phyloP scores from a whole-genome alignment of 2,797 vertebrate genomes.

The Artibeus jamaicensis region DNA sequence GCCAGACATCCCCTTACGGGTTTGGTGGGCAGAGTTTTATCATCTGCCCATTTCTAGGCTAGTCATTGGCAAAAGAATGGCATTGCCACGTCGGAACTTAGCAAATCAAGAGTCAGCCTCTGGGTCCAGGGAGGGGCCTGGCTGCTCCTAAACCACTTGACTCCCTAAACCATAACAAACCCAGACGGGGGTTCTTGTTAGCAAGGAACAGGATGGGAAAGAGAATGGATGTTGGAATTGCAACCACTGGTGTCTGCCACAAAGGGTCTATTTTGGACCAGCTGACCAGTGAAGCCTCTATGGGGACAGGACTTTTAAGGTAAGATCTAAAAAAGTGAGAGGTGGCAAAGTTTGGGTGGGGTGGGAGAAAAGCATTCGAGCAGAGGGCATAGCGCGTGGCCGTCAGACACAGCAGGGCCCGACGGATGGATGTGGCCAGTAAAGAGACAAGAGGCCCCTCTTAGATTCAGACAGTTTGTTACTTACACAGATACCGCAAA shows the following conservation, averaged over 20 bases:
- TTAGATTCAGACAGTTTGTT: background rate
- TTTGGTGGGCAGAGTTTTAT: background rate
- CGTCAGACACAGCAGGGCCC: background rate
- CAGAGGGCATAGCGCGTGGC: no score
- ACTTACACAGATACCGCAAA: background rate
- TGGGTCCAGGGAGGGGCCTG: background rate
- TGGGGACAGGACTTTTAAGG: background rate
- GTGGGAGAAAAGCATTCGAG: background rate
- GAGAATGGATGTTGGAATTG: background rate
- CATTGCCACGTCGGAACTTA: background rate
- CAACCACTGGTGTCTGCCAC: background rate
- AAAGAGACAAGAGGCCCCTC: background rate
- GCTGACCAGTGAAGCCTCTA: background rate
- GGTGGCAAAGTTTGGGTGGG: background rate
- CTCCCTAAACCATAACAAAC: background rate
- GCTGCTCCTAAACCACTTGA: background rate
- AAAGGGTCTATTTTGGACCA: background rate
- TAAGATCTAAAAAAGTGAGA: background rate
- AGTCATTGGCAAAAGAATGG: background rate
- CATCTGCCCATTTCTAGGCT: background rate
- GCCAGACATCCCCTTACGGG: no score
- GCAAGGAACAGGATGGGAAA: background rate
- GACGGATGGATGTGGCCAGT: background rate
- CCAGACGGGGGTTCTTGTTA: background rate
- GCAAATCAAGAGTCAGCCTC: background rate